A percentile compares a stretch with the other conserved stretches of the same genome.
Conservation (phyloP, 2,113 vertebrate genomes). For the Notarius lentiginosus region DNA sequence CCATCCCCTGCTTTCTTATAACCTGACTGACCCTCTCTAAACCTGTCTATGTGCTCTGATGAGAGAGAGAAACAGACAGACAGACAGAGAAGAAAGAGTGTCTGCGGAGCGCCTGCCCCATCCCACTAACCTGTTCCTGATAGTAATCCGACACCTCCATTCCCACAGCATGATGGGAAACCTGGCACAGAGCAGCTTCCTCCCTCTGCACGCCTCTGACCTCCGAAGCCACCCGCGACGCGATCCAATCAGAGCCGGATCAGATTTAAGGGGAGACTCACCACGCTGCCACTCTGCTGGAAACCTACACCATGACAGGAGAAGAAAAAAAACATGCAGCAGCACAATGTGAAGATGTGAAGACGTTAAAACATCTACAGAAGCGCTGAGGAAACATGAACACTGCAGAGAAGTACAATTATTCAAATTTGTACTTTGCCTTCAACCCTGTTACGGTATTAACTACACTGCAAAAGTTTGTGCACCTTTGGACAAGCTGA, state of each 20-base stretch:
- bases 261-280: conserved; percentile 42
- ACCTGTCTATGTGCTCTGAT: conserved; percentile 5
- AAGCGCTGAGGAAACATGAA: not conserved
- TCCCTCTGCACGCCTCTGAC: conserved; percentile 16
- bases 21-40: not conserved
- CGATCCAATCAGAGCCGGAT: conserved; percentile 30
- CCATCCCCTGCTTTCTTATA: not conserved
- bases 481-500: not conserved
- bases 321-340: not conserved
- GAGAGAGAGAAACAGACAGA: not conserved
- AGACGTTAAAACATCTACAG: not conserved
- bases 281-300: conserved; percentile 11
- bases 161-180: conserved; percentile 48
- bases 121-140: conserved; percentile 46
- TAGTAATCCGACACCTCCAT: conserved; percentile 48
- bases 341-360: not conserved
- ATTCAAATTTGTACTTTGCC: not conserved
- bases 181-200: conserved; percentile 15
- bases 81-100: not conserved
- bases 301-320: conserved; percentile 36
- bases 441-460: not conserved
- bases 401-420: not conserved
- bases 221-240: conserved; percentile 1
- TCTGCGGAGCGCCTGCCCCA: conserved; percentile 16
- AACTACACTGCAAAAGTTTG: not conserved